Conservation (phyloP, 2,113 vertebrate genomes). For the Gymnogyps californianus region DNA sequence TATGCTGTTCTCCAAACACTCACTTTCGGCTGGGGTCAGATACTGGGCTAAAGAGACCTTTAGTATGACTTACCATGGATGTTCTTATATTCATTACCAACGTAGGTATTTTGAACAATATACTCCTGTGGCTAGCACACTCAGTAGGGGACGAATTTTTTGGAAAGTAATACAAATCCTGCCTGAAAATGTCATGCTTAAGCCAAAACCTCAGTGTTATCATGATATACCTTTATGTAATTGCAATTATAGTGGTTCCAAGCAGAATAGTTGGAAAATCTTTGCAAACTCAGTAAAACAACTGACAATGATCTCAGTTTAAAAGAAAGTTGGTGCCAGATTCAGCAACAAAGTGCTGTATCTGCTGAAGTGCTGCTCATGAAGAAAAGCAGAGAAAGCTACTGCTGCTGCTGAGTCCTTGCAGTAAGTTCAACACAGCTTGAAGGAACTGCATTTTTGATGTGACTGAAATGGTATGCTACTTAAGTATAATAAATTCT, state of each 20-base stretch:
- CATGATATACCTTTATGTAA: not conserved
- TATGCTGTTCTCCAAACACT: not conserved
- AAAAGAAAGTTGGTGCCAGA: not conserved
- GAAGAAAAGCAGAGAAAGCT: not conserved
- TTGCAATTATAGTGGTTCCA: not conserved
- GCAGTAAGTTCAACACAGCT: not conserved
- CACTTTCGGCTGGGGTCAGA: not conserved
- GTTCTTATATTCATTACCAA: not conserved
- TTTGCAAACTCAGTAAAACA: not conserved
- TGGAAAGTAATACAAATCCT: not conserved
- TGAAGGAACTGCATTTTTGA: not conserved
- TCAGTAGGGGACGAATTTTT: not conserved
- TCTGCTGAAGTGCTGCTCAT: not conserved
- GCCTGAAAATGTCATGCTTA: not conserved
- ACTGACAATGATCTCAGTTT: not conserved
- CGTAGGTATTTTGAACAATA: not conserved
- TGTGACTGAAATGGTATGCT: not conserved
- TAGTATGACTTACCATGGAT: not conserved
- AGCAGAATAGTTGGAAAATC: not conserved
- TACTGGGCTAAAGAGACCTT: not conserved
- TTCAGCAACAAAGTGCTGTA: not conserved
- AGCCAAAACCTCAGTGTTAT: conserved; percentile 1
- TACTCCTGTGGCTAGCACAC: not conserved
- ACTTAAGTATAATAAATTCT: not conserved
- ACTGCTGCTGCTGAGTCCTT: not conserved